phyloP scores from a whole-genome alignment of 2,888 invertebrate species.

The Scaeva pyrastri region DNA sequence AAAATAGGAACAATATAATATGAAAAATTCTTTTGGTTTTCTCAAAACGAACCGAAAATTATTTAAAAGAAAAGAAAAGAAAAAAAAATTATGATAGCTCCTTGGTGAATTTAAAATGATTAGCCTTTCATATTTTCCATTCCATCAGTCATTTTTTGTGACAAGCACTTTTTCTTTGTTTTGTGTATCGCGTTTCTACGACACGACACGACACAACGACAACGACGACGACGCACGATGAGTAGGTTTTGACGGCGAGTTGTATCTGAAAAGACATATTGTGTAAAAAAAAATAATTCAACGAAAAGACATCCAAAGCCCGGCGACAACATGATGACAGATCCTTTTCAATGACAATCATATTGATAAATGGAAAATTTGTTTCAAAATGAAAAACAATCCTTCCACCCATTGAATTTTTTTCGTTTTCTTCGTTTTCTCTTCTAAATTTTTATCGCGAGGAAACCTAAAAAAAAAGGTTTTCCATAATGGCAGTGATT shows the following conservation, averaged over 20 bases:
- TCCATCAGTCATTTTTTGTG: conserved; percentile 55
- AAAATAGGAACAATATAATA: no score
- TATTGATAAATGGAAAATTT: conserved; percentile 73
- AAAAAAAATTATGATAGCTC: conserved; percentile 29
- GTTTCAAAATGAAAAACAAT: conserved; percentile 56
- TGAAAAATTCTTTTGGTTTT: conserved; percentile 9
- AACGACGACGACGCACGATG: neutral
- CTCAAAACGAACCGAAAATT: neutral
- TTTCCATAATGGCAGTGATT: conserved; percentile 38
- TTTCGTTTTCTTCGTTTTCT: neutral
- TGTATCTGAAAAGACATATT: conserved; percentile 23
- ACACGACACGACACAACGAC: no score
- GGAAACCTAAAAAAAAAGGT: conserved; percentile 10
- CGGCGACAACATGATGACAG: conserved; percentile 69
- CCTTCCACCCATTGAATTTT: conserved; percentile 18
- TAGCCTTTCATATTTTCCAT: conserved; percentile 46
- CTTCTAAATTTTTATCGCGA: conserved; percentile 13
- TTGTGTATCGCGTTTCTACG: conserved; percentile 12
- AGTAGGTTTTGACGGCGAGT: conserved; percentile 37
- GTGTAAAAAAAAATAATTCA: conserved; percentile 1
- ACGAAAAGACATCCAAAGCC: conserved; percentile 35
- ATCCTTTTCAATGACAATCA: conserved; percentile 75
- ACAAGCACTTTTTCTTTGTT: conserved; percentile 48
- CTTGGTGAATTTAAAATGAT: conserved; percentile 45
- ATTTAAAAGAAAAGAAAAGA: neutral